These are phyloP conservation scores for Tamandua tetradactyla DNA, from an alignment of 2,797 vertebrate genomes.

Conservation along the genomic window DNA sequence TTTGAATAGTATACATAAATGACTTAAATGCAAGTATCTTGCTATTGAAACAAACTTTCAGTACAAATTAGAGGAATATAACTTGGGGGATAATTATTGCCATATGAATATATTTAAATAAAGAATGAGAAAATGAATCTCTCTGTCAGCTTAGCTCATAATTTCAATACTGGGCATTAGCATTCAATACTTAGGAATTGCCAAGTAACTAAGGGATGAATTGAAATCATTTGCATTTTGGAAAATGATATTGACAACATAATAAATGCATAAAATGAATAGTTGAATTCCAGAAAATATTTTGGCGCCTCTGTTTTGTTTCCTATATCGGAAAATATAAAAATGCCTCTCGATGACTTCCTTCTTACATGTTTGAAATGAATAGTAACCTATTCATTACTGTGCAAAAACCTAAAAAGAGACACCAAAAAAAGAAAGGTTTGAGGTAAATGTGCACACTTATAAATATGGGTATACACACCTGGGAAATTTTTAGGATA, in stretches of 20 bases:
- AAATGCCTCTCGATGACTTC: background rate
- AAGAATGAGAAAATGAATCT: slow-evolving; percentile 48
- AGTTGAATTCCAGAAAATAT: slow-evolving; percentile 20
- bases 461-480: background rate
- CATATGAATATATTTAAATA: slow-evolving; percentile 51
- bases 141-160: slow-evolving; percentile 26
- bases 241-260: slow-evolving; percentile 7
- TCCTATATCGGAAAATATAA: background rate
- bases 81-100: slow-evolving; percentile 65
- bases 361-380: background rate
- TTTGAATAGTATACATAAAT: slow-evolving; percentile 58
- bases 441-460: background rate
- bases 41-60: slow-evolving; percentile 61
- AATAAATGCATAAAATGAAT: background rate
- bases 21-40: slow-evolving; percentile 66
- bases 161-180: slow-evolving; percentile 35
- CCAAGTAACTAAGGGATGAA: background rate
- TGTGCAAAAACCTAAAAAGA: background rate
- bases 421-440: background rate
- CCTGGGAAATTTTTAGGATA: background rate
- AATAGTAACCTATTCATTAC: background rate
- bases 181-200: slow-evolving; percentile 33
- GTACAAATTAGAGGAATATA: slow-evolving; percentile 68
- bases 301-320: background rate
- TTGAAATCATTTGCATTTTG: slow-evolving; percentile 1